phyloP scores from a whole-genome alignment of 2,113 vertebrate species.

The Xiphophorus hellerii region DNA sequence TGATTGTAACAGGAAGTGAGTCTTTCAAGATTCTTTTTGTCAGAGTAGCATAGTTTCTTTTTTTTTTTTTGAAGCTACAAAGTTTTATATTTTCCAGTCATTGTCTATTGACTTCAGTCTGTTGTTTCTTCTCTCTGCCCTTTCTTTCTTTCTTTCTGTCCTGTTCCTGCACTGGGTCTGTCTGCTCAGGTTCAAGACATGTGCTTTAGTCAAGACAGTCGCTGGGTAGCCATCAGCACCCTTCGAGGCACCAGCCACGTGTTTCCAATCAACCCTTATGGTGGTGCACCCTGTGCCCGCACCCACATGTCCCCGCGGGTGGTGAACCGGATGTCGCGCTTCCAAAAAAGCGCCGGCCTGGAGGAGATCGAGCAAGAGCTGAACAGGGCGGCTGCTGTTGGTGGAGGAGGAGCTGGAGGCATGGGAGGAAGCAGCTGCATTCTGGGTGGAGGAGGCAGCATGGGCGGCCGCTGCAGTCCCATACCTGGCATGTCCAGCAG shows the following conservation, averaged over 20 bases:
- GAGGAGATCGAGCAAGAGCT: slow-evolving; percentile 98
- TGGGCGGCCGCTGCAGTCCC: slow-evolving; percentile 88
- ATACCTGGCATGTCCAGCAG: slow-evolving; percentile 94
- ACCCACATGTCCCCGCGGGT: slow-evolving; percentile 97
- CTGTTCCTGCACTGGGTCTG: neutral
- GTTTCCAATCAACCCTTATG: slow-evolving; percentile 95
- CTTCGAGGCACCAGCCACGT: slow-evolving; percentile 96
- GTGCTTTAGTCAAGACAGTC: slow-evolving; percentile 97
- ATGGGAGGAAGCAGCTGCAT: slow-evolving; percentile 64
- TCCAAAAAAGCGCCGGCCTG: slow-evolving; percentile 97
- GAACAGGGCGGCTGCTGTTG: slow-evolving; percentile 82
- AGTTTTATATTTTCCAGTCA: no score
- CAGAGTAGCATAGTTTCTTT: no score
- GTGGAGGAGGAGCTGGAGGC: slow-evolving; percentile 53
- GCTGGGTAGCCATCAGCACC: slow-evolving; percentile 97
- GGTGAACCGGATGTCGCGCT: slow-evolving; percentile 97
- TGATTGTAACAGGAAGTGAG: no score
- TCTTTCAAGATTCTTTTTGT: no score
- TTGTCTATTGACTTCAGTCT: neutral
- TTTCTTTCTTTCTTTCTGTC: neutral
- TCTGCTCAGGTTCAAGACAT: slow-evolving; percentile 94
- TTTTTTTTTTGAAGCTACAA: no score
- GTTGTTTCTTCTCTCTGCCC: neutral
- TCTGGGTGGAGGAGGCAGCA: slow-evolving; percentile 64
- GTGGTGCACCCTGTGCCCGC: slow-evolving; percentile 92